These are phyloP conservation scores for Cheiracanthium punctorium DNA, from an alignment of 2,888 invertebrate species.

Conservation along the genomic window DNA sequence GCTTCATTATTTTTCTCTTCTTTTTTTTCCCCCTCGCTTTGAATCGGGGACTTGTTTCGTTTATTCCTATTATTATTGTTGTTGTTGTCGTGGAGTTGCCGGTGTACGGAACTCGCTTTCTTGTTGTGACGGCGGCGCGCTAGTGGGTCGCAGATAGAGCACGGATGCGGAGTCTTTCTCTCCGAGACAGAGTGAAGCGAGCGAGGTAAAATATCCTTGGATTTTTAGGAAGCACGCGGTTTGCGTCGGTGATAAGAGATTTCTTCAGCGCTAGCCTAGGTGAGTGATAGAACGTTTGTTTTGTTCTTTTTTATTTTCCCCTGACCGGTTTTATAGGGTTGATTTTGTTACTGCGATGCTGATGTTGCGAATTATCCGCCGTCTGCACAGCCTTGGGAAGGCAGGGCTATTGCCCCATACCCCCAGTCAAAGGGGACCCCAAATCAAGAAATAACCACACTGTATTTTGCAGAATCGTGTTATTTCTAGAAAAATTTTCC, in stretches of 20 bases:
- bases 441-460: too few species aligned
- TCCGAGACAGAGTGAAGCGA: too few species aligned
- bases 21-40: neutral
- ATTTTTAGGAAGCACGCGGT: neutral
- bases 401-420: too few species aligned
- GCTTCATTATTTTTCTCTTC: constrained; percentile 28
- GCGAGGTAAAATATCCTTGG: neutral
- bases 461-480: too few species aligned
- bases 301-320: too few species aligned
- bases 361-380: too few species aligned
- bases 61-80: constrained; percentile 16
- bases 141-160: constrained; percentile 33
- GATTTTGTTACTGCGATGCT: too few species aligned
- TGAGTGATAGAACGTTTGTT: too few species aligned
- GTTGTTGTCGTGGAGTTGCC: constrained; percentile 35
- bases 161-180: constrained; percentile 26
- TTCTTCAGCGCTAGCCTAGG: neutral
- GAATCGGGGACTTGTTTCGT: constrained; percentile 15
- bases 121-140: constrained; percentile 42
- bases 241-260: neutral
- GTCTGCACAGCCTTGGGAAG: too few species aligned
- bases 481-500: too few species aligned
- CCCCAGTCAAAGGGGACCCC: too few species aligned
- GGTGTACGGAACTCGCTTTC: neutral
- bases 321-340: too few species aligned